These are phyloP conservation scores for Eupithecia centaureata DNA, from an alignment of 2,888 invertebrate species.

Conservation along the genomic window DNA sequence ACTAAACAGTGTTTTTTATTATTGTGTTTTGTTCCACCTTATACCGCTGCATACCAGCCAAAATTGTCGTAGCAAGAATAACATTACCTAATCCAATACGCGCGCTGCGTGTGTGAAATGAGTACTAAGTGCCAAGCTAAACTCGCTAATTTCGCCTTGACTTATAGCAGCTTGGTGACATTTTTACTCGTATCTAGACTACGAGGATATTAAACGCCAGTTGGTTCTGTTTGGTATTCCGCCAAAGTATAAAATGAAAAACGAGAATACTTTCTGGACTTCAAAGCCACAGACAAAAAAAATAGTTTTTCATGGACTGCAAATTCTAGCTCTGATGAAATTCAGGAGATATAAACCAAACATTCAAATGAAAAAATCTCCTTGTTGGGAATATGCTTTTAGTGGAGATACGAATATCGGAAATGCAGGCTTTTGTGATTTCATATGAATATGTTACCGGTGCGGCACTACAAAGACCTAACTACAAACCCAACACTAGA, in stretches of 20 bases:
- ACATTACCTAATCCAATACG: conserved; percentile 38
- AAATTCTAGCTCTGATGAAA: neutral
- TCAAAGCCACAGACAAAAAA: neutral
- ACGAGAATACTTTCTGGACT: neutral
- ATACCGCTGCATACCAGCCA: conserved; percentile 12
- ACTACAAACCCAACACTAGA: neutral
- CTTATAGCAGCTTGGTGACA: conserved; percentile 61
- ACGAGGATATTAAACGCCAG: conserved; percentile 65
- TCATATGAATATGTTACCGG: neutral
- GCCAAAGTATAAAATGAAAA: neutral
- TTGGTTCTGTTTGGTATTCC: neutral
- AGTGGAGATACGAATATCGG: neutral
- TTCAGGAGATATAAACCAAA: neutral
- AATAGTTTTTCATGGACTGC: neutral
- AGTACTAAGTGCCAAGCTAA: conserved; percentile 63
- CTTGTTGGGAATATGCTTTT: neutral
- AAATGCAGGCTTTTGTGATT: neutral
- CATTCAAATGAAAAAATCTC: neutral
- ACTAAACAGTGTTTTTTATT: neutral
- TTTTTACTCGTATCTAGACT: conserved; percentile 66
- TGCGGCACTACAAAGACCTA: neutral
- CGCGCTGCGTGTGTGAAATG: conserved; percentile 50
- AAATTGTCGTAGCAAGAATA: conserved; percentile 31
- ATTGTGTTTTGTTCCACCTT: neutral
- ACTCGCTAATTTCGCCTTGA: conserved; percentile 67